These are phyloP conservation scores for Trachemys scripta DNA, from an alignment of 2,113 vertebrate species.

Conservation along the genomic window DNA sequence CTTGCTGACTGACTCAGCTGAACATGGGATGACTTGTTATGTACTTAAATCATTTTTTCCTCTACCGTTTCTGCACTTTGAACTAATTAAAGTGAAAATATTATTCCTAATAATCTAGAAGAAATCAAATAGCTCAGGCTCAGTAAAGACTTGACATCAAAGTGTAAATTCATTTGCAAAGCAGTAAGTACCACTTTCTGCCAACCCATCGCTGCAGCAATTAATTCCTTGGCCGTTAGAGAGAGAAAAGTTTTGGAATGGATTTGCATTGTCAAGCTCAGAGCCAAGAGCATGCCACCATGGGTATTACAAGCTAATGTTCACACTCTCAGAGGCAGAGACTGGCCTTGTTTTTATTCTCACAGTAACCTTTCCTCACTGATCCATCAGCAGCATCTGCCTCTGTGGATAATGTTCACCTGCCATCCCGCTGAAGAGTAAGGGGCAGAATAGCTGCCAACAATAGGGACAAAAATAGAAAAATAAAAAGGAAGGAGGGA, in stretches of 20 bases:
- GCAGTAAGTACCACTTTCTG: background rate
- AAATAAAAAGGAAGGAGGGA: background rate
- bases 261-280: slow-evolving; percentile 17
- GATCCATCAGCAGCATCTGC: background rate
- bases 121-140: slow-evolving; percentile 9
- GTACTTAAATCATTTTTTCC: background rate
- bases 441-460: background rate
- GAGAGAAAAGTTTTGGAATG: slow-evolving; percentile 41
- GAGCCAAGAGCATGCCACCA: background rate
- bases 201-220: accelerated
- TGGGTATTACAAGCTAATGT: background rate
- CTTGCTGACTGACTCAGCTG: background rate
- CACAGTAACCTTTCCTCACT: background rate
- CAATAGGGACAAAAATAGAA: background rate
- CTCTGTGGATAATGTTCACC: slow-evolving; percentile 13
- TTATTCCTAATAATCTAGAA: background rate
- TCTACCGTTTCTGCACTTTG: background rate
- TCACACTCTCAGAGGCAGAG: slow-evolving; percentile 10
- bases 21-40: background rate
- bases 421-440: background rate
- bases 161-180: background rate
- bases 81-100: slow-evolving; percentile 15
- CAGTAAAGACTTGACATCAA: slow-evolving; percentile 13
- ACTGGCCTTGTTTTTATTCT: background rate
- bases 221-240: background rate